A percentile compares a stretch with the other conserved stretches of the same genome.
These are phyloP conservation scores for Acrocera orbiculus DNA, from an alignment of 2,888 invertebrate genomes.

Conservation along the genomic window DNA sequence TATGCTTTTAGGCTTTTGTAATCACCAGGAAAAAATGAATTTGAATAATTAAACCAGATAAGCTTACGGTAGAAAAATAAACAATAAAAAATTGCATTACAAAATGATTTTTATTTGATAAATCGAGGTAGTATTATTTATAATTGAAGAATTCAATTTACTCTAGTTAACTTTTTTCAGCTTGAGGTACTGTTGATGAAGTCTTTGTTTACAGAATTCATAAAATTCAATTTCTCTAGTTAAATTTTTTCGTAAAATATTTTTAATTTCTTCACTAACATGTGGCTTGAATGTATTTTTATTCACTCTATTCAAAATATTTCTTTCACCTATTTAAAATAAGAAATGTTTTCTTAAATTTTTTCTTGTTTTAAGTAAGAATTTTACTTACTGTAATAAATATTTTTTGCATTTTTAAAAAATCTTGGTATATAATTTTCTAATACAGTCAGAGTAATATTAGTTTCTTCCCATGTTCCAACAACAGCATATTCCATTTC, in stretches of 20 bases:
- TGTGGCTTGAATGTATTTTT: conserved; percentile 70
- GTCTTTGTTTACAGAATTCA: conserved; percentile 68
- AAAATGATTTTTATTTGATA: too few species aligned
- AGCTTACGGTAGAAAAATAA: too few species aligned
- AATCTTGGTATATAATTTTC: conserved; percentile 70
- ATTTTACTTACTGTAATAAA: conserved; percentile 53
- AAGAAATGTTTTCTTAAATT: conserved; percentile 1
- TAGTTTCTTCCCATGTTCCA: conserved; percentile 73
- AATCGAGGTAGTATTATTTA: too few species aligned
- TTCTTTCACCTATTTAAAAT: conserved; percentile 18
- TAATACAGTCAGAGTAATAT: conserved; percentile 62
- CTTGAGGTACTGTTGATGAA: conserved; percentile 59
- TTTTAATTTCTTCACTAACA: conserved; percentile 63
- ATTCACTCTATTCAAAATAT: conserved; percentile 48
- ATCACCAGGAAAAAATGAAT: too few species aligned
- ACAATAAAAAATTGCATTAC: too few species aligned
- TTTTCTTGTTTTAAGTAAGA: neutral
- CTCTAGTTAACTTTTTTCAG: too few species aligned
- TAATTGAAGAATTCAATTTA: too few species aligned
- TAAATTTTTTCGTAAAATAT: conserved; percentile 68
- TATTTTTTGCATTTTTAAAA: conserved; percentile 53
- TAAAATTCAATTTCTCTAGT: conserved; percentile 80
- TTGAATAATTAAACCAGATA: too few species aligned
- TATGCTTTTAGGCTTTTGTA: too few species aligned
- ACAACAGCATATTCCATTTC: conserved; percentile 75